Evolutionary conservation across 1,140 invertebrate species (phyloP).

Genomic region (Camponotus floridanus): DNA sequence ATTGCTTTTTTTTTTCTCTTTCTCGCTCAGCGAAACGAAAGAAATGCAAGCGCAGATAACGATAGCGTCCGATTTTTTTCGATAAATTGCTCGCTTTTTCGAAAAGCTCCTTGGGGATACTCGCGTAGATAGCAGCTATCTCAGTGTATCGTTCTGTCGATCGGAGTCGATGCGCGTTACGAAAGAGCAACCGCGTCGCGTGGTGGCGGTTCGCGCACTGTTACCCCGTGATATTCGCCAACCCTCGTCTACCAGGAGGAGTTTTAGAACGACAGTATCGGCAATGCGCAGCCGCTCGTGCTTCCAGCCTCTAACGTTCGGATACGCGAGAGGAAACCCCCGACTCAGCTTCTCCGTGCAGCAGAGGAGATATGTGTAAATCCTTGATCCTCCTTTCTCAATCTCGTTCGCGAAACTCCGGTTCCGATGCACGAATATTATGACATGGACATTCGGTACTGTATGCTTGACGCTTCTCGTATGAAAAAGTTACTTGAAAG

Average conservation of each 20-base stretch:
- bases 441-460: not conserved
- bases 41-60: not conserved
- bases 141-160: not conserved
- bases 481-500: not conserved
- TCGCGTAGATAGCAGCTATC: conserved; percentile 21
- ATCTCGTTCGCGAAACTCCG: not conserved
- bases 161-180: conserved; percentile 36
- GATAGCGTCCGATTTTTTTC: not conserved
- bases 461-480: not conserved
- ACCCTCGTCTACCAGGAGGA: conserved; percentile 71
- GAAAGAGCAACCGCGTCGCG: conserved; percentile 78
- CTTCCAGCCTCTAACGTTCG: conserved; percentile 24
- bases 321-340: conserved; percentile 1
- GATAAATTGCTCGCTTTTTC: not conserved
- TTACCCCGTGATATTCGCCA: conserved; percentile 69
- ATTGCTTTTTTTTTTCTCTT: not conserved
- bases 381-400: conserved; percentile 8
- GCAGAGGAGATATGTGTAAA: not conserved
- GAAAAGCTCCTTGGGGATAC: not conserved
- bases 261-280: conserved; percentile 65
- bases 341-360: not conserved
- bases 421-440: not conserved
- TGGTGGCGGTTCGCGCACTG: conserved; percentile 81
- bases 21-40: not conserved
- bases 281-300: conserved; percentile 73